Conservation (phyloP, 2,888 invertebrate genomes). For the Luperina nickerlii region DNA sequence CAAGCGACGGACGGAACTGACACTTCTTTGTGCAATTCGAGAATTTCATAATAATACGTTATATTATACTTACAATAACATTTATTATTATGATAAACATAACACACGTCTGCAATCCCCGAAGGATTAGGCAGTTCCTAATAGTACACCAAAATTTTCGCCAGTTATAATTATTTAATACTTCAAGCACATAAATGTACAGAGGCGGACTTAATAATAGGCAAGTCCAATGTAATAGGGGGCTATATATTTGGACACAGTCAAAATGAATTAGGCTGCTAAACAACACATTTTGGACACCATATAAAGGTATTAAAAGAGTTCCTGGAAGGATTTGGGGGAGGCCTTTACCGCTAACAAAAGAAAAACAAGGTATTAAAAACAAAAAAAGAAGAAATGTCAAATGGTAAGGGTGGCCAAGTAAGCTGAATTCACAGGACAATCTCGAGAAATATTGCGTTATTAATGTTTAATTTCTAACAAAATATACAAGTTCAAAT, state of each 20-base stretch:
- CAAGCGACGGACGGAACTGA: constrained; percentile 17
- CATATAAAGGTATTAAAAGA: neutral
- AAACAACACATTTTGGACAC: neutral
- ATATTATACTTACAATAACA: neutral
- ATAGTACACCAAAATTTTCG: neutral
- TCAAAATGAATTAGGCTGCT: neutral
- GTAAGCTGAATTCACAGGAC: neutral
- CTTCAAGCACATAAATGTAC: too few relatives aligned
- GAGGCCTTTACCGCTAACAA: too few relatives aligned
- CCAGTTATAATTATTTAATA: too few relatives aligned
- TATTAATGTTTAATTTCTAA: neutral
- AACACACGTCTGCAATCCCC: neutral
- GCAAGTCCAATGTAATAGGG: too few relatives aligned
- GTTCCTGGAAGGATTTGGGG: too few relatives aligned
- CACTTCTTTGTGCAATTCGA: constrained; percentile 11
- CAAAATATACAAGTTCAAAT: too few relatives aligned
- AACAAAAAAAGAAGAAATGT: neutral
- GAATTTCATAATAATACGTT: neutral
- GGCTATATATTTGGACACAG: neutral
- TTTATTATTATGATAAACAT: neutral
- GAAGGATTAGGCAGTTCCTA: too few relatives aligned
- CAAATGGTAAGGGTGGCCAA: constrained; percentile 14
- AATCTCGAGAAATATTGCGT: neutral
- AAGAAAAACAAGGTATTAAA: neutral
- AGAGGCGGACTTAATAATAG: too few relatives aligned